Percentiles rank a stretch among this genome's conserved stretches.
These are phyloP conservation scores for Sinotaia quadrata DNA, from an alignment of 2,888 invertebrate species.

Conservation along the genomic window DNA sequence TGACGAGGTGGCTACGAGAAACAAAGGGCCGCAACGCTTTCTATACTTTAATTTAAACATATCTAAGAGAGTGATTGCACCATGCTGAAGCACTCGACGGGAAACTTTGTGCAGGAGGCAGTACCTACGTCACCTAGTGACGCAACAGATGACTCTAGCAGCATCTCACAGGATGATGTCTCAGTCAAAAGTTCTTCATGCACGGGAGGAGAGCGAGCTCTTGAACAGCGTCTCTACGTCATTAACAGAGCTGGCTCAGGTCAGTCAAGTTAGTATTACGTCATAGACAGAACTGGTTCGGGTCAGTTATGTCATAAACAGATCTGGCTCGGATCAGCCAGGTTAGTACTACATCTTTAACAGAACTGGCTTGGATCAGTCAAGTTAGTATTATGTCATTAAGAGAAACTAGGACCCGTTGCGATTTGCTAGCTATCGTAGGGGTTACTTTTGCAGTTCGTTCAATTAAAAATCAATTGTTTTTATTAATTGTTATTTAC, in stretches of 20 bases:
- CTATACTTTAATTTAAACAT: not conserved
- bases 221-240: conserved; percentile 56
- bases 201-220: conserved; percentile 22
- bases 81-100: conserved; percentile 3
- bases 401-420: no score
- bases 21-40: not conserved
- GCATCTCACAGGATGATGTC: conserved; percentile 17
- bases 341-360: conserved; percentile 59
- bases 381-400: no score
- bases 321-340: no score
- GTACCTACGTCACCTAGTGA: conserved; percentile 24
- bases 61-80: not conserved
- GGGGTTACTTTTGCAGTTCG: no score
- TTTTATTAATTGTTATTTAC: no score
- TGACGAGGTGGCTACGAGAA: not conserved
- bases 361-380: conserved; percentile 41
- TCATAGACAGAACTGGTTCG: no score
- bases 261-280: no score
- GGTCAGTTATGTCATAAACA: no score
- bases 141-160: conserved; percentile 29
- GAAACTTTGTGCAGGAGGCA: conserved; percentile 11
- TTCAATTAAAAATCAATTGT: no score
- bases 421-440: no score
- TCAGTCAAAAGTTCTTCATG: conserved; percentile 24
- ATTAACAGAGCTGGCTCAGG: conserved; percentile 51